Base-by-base conservation (phyloP, 2,113 vertebrate species). In the Atlantisia rogersi region DNA sequence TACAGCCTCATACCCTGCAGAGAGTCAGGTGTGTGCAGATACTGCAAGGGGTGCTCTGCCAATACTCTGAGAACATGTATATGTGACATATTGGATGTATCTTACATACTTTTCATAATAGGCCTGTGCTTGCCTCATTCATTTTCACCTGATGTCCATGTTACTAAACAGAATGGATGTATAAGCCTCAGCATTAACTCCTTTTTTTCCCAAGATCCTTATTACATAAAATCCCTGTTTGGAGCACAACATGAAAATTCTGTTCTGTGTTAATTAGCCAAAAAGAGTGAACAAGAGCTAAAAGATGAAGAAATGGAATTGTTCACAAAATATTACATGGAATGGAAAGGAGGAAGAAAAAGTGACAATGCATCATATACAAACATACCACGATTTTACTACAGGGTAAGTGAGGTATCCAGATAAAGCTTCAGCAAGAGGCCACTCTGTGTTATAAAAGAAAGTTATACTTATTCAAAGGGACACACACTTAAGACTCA, bases 341-440 rank as follows among this genome's bases (percentile, higher is more conserved):
- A 99, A 65, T 99, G 99, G 99, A 99, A 98, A 97, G 99, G 98
- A 95, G 99, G 98, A 75, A 96, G 97, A 83, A 98, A 97, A 96
- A 96, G 86, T 32, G 93, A 91, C 87, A 98, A 97, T 77, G 53
- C 94, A 6, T 98, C 99, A 3, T 99, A 99, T 69, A 98, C 93
- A 19, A 98, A 98, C 82, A 99, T 99, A 94, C 99, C 99, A 16
- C 98, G 99, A 7, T 99, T 99, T 98, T 99, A 99, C 96, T 99
- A 99, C 90, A 98, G 98, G 98, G 99, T 99, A 98, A 97, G 98
- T 94, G 53, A 10, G 64, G 32, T 31, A 48, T 63, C 65, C 39
- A 28, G 48, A 21, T 76, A 15, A 46, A 78, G 15, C 25, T 68
- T 16, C 24, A 50, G 10, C 12, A 63, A 44, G 24, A 81, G 24